Evolutionary conservation across 53 echinoderm and acorn worm species (phyloP), one percentile per base, ranked within the genome.

Genomic region (Mesocentrotus franciscanus): DNA sequence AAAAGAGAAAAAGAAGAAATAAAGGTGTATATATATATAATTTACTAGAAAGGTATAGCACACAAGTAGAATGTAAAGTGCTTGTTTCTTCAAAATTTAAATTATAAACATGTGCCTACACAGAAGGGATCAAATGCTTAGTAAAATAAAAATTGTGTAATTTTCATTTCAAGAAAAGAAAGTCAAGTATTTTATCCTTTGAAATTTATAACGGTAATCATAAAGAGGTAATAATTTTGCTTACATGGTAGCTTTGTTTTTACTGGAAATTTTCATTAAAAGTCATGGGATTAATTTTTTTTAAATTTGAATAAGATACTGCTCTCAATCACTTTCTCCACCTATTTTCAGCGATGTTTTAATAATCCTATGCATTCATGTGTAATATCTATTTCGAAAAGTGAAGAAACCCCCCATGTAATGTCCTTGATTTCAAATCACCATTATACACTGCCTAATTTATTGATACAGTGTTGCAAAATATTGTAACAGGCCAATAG

Each of bases 21-120:
- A 81, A 81, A 81, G 39, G n/a, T 87, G 87, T 87, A 87, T 87
- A 87, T 87, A 87, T n/a, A n/a, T n/a, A n/a, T n/a, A n/a, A n/a
- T 13, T 87, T 56, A 26, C 42, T 81, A 81, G 81, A 17, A 17
- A 81, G 18, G n/a, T 57, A 87, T 3, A 87, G n/a, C 29, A 87
- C 42, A 20, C 57, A 87, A 42, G 57, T 58, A 27, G 58, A 87
- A 57, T 87, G 27, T 12, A 15, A 58, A 87, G 87, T 57, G 15
- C 8, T 57, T 58, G 27, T 87, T 27, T 58, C 42, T 87, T 87
- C 29, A 87, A 26, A 59, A 11, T 57, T 11, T 87, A 3, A 75
- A 75, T 64, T 64, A 64, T 64, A 81, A 58, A 56, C 27, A 57
- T 87, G 87, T 87, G 87, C 87, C 87, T 87, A 87, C 87, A 58